A percentile compares a stretch with the other conserved stretches of the same genome.
Evolutionary conservation across 2,888 invertebrate species (phyloP).

Genomic region (Seira musarum): DNA sequence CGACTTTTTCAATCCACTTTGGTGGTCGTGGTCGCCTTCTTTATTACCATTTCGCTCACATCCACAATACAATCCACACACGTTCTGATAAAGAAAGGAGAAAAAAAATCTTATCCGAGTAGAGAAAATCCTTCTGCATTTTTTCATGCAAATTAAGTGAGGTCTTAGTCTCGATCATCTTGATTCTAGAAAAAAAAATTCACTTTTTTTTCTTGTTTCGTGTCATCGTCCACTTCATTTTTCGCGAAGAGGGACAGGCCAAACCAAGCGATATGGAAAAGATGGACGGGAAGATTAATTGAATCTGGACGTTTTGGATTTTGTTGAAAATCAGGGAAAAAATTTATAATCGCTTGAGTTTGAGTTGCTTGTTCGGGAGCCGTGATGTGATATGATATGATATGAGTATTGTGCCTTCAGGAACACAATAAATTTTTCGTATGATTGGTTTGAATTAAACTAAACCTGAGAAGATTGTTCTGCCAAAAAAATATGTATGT

Average conservation of each 20-base stretch:
- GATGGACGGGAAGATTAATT: slow-evolving; percentile 7
- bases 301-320: neutral
- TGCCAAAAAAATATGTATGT: neutral
- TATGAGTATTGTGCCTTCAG: neutral
- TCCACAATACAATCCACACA: neutral
- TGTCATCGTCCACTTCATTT: slow-evolving; percentile 5
- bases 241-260: slow-evolving; percentile 31
- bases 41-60: slow-evolving; percentile 47
- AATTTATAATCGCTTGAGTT: neutral
- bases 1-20: slow-evolving; percentile 40
- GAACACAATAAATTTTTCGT: neutral
- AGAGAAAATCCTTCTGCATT: no score
- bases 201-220: neutral
- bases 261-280: slow-evolving; percentile 4
- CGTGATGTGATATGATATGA: neutral
- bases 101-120: neutral
- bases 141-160: neutral
- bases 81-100: neutral
- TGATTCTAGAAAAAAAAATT: neutral
- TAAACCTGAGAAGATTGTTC: neutral
- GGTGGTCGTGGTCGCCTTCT: slow-evolving; percentile 56
- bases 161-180: neutral
- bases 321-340: neutral
- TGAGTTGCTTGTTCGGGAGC: neutral
- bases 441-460: slow-evolving; percentile 1